A percentile compares a stretch with the other conserved stretches of the same genome.
Evolutionary conservation across 2,888 invertebrate species (phyloP).

Genomic region (Drosophila limbata): DNA sequence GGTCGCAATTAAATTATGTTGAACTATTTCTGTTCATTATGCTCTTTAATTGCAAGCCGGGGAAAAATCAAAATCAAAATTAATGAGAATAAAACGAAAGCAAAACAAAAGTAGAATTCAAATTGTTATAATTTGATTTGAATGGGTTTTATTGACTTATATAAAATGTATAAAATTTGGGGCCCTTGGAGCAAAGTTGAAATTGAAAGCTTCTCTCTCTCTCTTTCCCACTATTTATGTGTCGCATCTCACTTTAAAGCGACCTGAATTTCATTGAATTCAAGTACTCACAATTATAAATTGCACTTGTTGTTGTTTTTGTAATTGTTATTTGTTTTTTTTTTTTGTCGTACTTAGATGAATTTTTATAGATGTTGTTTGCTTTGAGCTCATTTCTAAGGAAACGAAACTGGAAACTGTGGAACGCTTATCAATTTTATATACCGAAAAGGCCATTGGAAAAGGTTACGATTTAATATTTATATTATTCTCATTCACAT

Average conservation of each 20-base stretch:
- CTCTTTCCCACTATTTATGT: not conserved
- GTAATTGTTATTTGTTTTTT: not conserved
- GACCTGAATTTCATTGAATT: constrained; percentile 56
- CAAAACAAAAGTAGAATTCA: constrained; percentile 20
- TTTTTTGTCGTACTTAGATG: constrained; percentile 24
- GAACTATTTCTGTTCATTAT: constrained; percentile 28
- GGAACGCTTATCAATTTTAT: constrained; percentile 62
- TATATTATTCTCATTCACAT: constrained; percentile 11
- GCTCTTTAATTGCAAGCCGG: constrained; percentile 52
- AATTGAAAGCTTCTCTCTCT: not conserved
- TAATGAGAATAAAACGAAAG: constrained; percentile 8
- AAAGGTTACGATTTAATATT: constrained; percentile 58
- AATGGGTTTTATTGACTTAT: constrained; percentile 49
- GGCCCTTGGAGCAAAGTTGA: constrained; percentile 20
- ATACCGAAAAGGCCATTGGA: constrained; percentile 66
- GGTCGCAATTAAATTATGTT: constrained; percentile 49
- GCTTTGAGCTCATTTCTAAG: constrained; percentile 50
- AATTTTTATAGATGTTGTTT: constrained; percentile 46
- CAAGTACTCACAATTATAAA: constrained; percentile 62
- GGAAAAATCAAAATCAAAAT: constrained; percentile 6
- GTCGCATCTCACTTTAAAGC: constrained; percentile 10
- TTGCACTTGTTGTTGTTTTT: constrained; percentile 46
- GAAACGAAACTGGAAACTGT: constrained; percentile 47
- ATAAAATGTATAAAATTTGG: constrained; percentile 42
- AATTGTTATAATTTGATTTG: constrained; percentile 40